These are phyloP conservation scores for Notothenia coriiceps DNA, from an alignment of 2,113 vertebrate species.

Conservation along the genomic window DNA sequence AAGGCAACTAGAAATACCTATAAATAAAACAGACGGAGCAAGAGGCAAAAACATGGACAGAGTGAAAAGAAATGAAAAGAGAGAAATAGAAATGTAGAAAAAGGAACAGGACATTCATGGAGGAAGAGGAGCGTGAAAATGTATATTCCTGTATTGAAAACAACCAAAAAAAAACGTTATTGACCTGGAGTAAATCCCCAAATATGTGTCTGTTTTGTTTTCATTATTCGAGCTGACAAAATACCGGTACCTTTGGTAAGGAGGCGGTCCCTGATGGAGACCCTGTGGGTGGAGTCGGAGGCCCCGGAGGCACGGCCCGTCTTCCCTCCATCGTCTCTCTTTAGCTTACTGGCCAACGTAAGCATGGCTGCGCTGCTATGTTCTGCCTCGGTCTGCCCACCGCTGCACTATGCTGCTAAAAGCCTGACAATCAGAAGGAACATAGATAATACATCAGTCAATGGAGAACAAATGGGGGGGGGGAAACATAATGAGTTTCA, in stretches of 20 bases:
- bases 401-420: constrained; percentile 45
- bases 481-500: background rate
- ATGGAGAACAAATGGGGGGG: background rate
- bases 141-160: background rate
- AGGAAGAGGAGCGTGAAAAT: background rate
- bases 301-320: constrained; percentile 85
- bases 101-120: background rate
- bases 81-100: background rate
- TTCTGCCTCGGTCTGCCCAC: constrained; percentile 55
- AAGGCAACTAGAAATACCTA: background rate
- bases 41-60: background rate
- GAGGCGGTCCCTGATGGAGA: constrained; percentile 94
- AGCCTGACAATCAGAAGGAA: constrained; percentile 43
- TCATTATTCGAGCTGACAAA: background rate
- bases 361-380: constrained; percentile 88
- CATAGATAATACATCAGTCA: background rate
- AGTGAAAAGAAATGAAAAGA: background rate
- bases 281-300: constrained; percentile 90
- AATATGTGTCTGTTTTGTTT: background rate
- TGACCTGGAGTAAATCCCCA: background rate
- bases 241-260: constrained; percentile 93
- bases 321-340: constrained; percentile 93
- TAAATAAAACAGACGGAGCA: constrained; percentile 13
- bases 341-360: constrained; percentile 95
- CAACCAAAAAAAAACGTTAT: background rate